Evolutionary conservation across 2,113 vertebrate species (phyloP).

Genomic region (Podarcis raffonei): DNA sequence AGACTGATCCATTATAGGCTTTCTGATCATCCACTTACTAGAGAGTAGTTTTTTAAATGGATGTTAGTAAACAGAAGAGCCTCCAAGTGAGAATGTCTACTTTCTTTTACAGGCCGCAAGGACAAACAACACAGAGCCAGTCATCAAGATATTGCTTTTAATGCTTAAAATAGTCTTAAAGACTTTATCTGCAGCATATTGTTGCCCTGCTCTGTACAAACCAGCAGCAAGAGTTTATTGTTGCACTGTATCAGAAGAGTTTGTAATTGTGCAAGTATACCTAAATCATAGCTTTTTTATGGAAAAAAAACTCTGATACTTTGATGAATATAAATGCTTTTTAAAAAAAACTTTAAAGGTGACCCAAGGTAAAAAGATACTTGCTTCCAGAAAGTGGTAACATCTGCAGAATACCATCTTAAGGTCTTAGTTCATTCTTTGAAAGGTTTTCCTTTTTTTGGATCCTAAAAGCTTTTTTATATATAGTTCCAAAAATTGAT

Average conservation of each 20-base stretch:
- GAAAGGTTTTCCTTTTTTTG: not conserved
- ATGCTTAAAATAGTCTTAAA: not conserved
- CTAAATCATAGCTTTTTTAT: not conserved
- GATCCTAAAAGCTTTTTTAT: not conserved
- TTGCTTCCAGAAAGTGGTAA: not conserved
- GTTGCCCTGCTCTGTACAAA: not conserved
- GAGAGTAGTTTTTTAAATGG: not conserved
- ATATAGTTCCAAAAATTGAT: slow-evolving; percentile 30
- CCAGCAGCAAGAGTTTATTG: not conserved
- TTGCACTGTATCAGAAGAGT: not conserved
- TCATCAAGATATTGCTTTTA: not conserved
- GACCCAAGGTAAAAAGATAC: not conserved
- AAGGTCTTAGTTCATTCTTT: slow-evolving; percentile 8
- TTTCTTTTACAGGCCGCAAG: not conserved
- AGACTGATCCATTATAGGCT: not conserved
- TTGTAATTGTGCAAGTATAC: not conserved
- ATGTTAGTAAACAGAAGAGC: not conserved
- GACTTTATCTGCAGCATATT: not conserved
- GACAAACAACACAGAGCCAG: not conserved
- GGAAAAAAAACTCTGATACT: not conserved
- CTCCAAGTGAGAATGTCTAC: not conserved
- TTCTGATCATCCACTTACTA: not conserved
- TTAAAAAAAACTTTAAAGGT: not conserved
- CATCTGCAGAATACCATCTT: not conserved
- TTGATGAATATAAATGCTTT: not conserved